Evolutionary conservation across 1,140 invertebrate genomes (phyloP), one percentile per base, ranked within the genome.

Genomic region (Habropoda laboriosa): DNA sequence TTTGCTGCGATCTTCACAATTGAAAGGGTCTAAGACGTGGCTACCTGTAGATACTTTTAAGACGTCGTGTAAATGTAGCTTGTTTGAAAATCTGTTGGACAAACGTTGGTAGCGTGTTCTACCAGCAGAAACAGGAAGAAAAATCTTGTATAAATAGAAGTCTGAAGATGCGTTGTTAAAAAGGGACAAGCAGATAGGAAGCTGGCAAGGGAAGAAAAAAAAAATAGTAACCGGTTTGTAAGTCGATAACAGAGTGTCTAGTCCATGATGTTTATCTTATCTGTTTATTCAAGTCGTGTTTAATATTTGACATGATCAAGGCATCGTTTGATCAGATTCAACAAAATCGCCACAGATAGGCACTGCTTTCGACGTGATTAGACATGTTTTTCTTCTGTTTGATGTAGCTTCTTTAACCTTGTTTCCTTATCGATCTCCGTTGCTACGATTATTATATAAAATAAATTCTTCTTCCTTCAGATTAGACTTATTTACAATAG

Each of bases 171-270:
- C 75, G 57, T 78, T 78, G 68, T 78, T 78, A 61, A 71, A 78
- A 78, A 71, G 75, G 55, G 68, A 61, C 67, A n/a, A 61, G 60
- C 18, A 66, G 75, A 78, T 78, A 78, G 24, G 66, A 45, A 35
- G 42, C 21, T n/a, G 0, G 32, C 16, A n/a, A 57, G 24, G 42
- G 35, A 24, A 7, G 10, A 78, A 60, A 78, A 7, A 16, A 78
- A 60, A 78, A 61, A 78, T 78, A 68, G 75, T 78, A 61, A 78
- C 75, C 67, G 75, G 75, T 71, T 78, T 78, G 75, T 78, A 58
- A 68, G 53, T 49, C 42, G 67, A 78, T 78, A 78, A 70, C n/a
- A 58, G 74, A 45, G 30, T 13, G 42, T 58, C 42, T 57, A 40
- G 38, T 30, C 18, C 38, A 71, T 16, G 47, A 66, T 71, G 67